Percentiles rank a stretch among this genome's conserved stretches.
These are phyloP conservation scores for Channa maculata DNA, from an alignment of 2,113 vertebrate species.

Conservation along the genomic window DNA sequence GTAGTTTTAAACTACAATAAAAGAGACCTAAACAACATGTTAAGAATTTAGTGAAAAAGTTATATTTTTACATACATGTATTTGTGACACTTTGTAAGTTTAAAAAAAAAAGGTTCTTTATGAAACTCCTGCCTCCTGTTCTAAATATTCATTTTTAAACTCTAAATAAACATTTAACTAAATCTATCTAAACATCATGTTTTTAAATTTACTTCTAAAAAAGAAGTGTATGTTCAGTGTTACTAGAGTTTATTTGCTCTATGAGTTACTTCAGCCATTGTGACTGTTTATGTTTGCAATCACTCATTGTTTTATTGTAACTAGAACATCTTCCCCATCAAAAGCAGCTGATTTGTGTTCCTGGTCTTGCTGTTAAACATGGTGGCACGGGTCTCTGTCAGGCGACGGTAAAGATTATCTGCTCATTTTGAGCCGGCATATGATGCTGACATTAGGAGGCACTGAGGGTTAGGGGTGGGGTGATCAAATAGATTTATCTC, in stretches of 20 bases:
- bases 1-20: too few species aligned
- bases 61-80: too few species aligned
- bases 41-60: too few species aligned
- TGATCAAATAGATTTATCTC: constrained; percentile 45
- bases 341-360: constrained; percentile 48
- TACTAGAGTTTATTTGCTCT: not conserved
- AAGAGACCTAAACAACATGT: too few species aligned
- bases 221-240: not conserved
- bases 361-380: constrained; percentile 33
- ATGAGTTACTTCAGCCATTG: not conserved
- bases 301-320: constrained; percentile 51
- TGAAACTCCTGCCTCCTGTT: too few species aligned
- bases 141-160: too few species aligned
- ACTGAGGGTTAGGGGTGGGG: constrained; percentile 12
- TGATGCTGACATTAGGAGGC: constrained; percentile 43
- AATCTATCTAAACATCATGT: too few species aligned
- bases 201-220: too few species aligned
- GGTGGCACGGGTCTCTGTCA: constrained; percentile 29
- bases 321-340: constrained; percentile 47
- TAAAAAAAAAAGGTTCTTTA: too few species aligned
- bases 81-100: too few species aligned
- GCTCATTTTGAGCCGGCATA: constrained; percentile 28
- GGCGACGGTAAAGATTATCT: constrained; percentile 58
- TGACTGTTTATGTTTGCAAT: constrained; percentile 27
- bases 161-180: too few species aligned